A percentile compares a stretch with the other conserved stretches of the same genome.
phyloP scores from a whole-genome alignment of 2,113 vertebrate species.

The Fregata magnificens region DNA sequence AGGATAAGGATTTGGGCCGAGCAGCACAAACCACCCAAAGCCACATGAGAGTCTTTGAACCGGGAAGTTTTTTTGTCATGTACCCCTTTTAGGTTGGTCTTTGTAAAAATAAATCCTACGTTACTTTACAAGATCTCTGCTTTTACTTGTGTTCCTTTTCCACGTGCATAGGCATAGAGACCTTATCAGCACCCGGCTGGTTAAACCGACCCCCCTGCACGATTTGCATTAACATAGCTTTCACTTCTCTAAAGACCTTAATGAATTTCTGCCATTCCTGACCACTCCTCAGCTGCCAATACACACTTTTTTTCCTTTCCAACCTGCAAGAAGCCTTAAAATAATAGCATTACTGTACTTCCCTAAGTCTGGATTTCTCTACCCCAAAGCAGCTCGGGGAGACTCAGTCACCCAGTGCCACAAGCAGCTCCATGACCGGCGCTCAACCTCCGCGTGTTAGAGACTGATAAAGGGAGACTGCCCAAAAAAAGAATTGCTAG shows the following conservation, averaged over 20 bases:
- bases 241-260: conserved; percentile 45
- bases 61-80: fast-evolving
- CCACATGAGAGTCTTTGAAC: not conserved
- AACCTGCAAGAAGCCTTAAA: not conserved
- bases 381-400: not conserved
- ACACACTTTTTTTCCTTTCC: not conserved
- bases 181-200: not conserved
- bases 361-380: not conserved
- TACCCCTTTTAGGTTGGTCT: not conserved
- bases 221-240: not conserved
- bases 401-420: not conserved
- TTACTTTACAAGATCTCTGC: not conserved
- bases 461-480: not conserved
- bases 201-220: not conserved
- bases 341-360: conserved; percentile 17
- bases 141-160: not conserved
- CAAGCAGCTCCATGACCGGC: fast-evolving
- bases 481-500: not conserved
- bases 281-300: not conserved
- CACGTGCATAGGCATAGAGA: not conserved
- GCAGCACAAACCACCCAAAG: not conserved
- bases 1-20: not conserved
- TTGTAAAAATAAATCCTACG: not conserved
- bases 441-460: fast-evolving
- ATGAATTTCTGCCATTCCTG: conserved; percentile 9